Percentiles rank a stretch among this genome's conserved stretches.
phyloP scores from a whole-genome alignment of 2,797 vertebrate genomes.

The Acipenser ruthenus region DNA sequence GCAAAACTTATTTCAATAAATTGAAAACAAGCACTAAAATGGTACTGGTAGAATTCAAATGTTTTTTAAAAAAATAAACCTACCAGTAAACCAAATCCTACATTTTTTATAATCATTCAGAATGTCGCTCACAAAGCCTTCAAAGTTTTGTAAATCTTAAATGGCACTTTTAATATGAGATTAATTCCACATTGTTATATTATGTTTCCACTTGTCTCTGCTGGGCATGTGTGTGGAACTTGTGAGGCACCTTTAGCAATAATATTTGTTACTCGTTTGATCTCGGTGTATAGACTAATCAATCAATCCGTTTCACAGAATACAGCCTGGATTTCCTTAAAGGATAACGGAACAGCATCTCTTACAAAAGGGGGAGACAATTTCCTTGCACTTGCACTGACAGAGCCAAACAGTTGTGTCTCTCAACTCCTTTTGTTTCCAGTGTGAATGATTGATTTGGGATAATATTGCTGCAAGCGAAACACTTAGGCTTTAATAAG shows the following conservation, averaged over 20 bases:
- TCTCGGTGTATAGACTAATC: neutral
- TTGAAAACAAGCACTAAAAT: no score
- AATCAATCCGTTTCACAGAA: neutral
- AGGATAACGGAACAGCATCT: constrained; percentile 1
- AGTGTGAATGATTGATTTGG: constrained; percentile 20
- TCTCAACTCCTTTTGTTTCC: constrained; percentile 11
- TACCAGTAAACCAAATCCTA: no score
- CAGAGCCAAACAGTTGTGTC: constrained; percentile 19
- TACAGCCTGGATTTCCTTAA: constrained; percentile 4
- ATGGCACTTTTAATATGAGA: no score
- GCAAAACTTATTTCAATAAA: no score
- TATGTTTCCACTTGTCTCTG: constrained; percentile 3
- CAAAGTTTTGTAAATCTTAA: no score
- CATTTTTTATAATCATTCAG: no score
- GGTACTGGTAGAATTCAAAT: no score
- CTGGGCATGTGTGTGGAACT: constrained; percentile 5
- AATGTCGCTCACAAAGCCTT: no score
- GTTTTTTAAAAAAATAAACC: no score
- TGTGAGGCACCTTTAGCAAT: neutral
- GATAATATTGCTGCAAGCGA: constrained; percentile 15
- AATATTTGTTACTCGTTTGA: constrained; percentile 8
- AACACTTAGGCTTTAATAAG: constrained; percentile 7
- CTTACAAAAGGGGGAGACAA: neutral
- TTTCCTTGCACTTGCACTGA: neutral
- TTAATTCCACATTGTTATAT: no score